A percentile compares a stretch with the other conserved stretches of the same genome.
Conservation (phyloP, 2,113 vertebrate genomes). For the Campylorhamphus procurvoides region DNA sequence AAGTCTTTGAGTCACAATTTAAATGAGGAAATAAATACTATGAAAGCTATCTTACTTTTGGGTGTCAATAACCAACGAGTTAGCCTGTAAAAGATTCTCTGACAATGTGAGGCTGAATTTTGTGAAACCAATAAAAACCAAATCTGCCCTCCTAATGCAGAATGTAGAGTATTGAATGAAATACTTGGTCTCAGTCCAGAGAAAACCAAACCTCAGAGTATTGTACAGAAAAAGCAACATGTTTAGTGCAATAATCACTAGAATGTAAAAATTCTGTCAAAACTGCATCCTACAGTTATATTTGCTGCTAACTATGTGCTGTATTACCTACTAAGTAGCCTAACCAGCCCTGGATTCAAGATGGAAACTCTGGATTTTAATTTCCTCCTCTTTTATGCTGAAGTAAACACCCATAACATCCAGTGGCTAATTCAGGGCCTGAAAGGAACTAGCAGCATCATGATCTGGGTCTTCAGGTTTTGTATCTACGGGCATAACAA, state of each 20-base stretch:
- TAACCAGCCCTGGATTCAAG: not conserved
- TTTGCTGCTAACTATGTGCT: not conserved
- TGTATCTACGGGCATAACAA: not conserved
- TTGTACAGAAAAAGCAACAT: not conserved
- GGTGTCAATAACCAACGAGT: not conserved
- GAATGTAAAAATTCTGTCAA: not conserved
- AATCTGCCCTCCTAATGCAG: not conserved
- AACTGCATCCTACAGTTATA: not conserved
- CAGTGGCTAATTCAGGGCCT: not conserved
- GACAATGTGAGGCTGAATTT: not conserved
- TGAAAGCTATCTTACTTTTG: not conserved
- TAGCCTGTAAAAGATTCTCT: not conserved
- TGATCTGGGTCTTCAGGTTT: not conserved
- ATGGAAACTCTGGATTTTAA: not conserved
- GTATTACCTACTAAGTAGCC: rapidly evolving
- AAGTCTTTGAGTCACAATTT: not conserved
- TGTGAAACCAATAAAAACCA: not conserved
- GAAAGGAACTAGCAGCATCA: not conserved
- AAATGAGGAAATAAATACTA: not conserved
- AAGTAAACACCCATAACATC: not conserved
- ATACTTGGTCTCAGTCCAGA: not conserved
- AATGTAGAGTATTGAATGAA: not conserved
- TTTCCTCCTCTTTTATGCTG: not conserved
- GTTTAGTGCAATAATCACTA: not conserved
- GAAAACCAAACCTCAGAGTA: not conserved